A percentile compares a stretch with the other conserved stretches of the same genome.
Evolutionary conservation across 2,797 vertebrate genomes (phyloP).

Genomic region (Gymnothorax javanicus): DNA sequence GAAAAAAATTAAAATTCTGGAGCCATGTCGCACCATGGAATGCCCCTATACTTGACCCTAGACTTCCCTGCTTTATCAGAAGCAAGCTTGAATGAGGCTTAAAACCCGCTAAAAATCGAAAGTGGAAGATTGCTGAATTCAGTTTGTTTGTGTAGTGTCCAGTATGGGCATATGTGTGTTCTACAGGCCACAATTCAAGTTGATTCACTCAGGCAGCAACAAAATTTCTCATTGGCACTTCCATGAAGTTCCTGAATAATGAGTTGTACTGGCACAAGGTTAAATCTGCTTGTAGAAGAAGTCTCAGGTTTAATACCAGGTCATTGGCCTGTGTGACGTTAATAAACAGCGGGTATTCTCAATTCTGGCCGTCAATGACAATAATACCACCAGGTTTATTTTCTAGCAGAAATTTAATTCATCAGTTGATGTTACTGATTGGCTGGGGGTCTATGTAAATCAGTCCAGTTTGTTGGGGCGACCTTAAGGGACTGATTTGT

Average conservation of each 20-base stretch:
- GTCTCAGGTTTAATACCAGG: background rate
- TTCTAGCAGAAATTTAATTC: background rate
- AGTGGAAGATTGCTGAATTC: background rate
- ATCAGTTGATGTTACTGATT: background rate
- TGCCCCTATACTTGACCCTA: background rate
- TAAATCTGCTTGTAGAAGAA: constrained; percentile 5
- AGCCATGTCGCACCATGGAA: background rate
- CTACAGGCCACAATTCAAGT: background rate
- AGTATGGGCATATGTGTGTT: background rate
- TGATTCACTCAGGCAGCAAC: background rate
- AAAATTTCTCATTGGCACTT: background rate
- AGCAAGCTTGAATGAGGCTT: background rate
- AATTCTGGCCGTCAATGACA: background rate
- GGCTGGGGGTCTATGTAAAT: background rate
- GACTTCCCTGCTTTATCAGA: background rate
- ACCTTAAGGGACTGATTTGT: background rate
- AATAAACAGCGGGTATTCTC: background rate
- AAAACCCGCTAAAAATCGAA: background rate
- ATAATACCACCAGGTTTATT: no score
- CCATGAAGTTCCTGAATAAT: background rate
- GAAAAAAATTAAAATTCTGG: background rate
- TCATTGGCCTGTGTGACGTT: background rate
- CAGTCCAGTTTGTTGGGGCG: background rate
- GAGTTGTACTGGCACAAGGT: background rate
- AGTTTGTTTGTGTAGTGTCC: background rate